A percentile compares a stretch with the other conserved stretches of the same genome.
phyloP scores from a whole-genome alignment of 37 sponge, comb jelly and placozoan species.

The Ianthella basta region DNA sequence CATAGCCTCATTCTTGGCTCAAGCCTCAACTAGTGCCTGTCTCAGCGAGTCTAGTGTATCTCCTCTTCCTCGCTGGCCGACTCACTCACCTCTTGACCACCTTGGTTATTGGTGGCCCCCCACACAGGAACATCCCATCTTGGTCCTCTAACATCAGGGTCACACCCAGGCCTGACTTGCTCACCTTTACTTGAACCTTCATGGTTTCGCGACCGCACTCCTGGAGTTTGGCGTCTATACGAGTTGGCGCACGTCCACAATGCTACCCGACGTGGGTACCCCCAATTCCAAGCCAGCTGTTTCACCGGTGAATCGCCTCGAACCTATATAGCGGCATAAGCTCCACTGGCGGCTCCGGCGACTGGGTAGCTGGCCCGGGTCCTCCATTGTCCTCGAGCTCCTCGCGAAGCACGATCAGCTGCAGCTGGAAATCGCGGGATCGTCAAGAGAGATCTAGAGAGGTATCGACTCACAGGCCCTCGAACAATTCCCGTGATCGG shows the following conservation, averaged over 20 bases:
- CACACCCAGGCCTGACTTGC: neutral
- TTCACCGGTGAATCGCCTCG: neutral
- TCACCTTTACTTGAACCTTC: neutral
- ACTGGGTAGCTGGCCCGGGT: no score
- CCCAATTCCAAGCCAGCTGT: neutral
- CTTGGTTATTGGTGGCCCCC: neutral
- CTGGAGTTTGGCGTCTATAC: neutral
- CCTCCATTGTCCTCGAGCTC: no score
- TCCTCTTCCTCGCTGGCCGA: no score
- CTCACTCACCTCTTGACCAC: no score
- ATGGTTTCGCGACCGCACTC: neutral
- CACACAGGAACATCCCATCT: neutral
- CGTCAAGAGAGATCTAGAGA: no score
- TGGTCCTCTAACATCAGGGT: neutral
- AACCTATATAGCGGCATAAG: no score
- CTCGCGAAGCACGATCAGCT: no score
- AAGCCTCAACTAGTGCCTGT: neutral
- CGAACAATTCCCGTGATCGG: no score
- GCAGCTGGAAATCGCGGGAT: no score
- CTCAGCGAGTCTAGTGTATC: neutral
- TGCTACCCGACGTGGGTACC: neutral
- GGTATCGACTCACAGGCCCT: no score
- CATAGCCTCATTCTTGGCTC: neutral
- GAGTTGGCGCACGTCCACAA: neutral
- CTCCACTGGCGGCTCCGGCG: no score